Base-by-base conservation (phyloP, 2,113 vertebrate genomes). In the Mirza zaza region DNA sequence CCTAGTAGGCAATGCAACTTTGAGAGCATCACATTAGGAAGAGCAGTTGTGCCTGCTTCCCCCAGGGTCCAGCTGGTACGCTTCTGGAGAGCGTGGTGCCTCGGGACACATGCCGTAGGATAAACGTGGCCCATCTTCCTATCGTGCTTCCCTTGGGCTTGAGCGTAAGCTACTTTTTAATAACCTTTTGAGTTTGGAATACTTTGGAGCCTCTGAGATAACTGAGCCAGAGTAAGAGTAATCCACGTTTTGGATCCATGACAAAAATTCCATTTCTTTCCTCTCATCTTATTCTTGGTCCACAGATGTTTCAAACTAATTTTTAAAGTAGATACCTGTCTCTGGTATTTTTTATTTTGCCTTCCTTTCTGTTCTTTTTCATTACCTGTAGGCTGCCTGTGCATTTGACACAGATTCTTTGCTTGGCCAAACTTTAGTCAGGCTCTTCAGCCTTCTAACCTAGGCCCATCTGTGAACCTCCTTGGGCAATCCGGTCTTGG, bases 51-150 rank as follows among this genome's bases (percentile, higher is more conserved):
- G 50, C 36, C 73, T 73, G 67, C 14, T 73, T 50, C 34, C 32
- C 29, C 52, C 10, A 1, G 34, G 45, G 86, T n/a, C 11, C 32
- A 65, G 2, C 27, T 15, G 45, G 45, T 21, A 5, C 17, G 52
- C 70, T 93, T 48, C 39, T 3, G 32, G 20, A 59, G 39, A 3
- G 1, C 3, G 3, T 12, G 14, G 25, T 34, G 34, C 61, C 45
- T 59, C 42, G 0, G 8, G 82, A 15, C 55, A 27, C 17, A 0
- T 3, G 59, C 87, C 1, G 0, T 3, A 21, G 14, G 10, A 3
- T 20, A n/a, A 12, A 18, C 63, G 48, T 6, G 27, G 55, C 10
- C 2, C 61, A 42, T 21, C 86, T 84, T 18, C 21, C 82, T 34
- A 17, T 70, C 48, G 14, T 13, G 11, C 79, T 75, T 90, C 48